Conservation (phyloP, 2,113 vertebrate species). For the Equus quagga region DNA sequence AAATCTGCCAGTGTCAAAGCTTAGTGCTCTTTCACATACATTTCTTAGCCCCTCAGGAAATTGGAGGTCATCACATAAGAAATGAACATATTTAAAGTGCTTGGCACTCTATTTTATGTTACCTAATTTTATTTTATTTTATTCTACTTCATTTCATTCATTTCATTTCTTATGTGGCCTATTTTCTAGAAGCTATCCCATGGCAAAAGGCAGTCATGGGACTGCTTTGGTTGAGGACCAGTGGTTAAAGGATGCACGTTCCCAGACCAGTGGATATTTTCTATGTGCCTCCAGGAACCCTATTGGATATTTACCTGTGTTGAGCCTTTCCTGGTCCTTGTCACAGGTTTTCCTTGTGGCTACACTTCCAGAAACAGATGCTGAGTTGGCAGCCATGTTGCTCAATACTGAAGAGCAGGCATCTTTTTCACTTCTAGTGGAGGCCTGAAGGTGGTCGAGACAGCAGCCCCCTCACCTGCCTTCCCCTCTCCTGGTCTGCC, state of each 20-base stretch:
- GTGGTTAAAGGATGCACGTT: neutral
- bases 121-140: neutral
- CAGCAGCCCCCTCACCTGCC: neutral
- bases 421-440: neutral
- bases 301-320: neutral
- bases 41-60: neutral
- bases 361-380: neutral
- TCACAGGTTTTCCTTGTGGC: neutral
- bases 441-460: neutral
- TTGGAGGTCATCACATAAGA: neutral
- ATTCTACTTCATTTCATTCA: neutral
- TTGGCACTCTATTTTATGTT: neutral
- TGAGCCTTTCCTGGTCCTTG: neutral
- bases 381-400: too few relatives aligned
- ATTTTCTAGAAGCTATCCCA: neutral
- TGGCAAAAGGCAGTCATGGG: neutral
- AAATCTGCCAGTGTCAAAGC: neutral
- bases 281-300: neutral
- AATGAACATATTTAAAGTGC: neutral
- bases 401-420: neutral
- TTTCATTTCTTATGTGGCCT: neutral
- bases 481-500: constrained; percentile 45
- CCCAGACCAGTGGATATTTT: neutral
- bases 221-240: neutral
- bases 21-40: neutral